phyloP scores from a whole-genome alignment of 2,113 vertebrate species.

The Nipponia nippon region DNA sequence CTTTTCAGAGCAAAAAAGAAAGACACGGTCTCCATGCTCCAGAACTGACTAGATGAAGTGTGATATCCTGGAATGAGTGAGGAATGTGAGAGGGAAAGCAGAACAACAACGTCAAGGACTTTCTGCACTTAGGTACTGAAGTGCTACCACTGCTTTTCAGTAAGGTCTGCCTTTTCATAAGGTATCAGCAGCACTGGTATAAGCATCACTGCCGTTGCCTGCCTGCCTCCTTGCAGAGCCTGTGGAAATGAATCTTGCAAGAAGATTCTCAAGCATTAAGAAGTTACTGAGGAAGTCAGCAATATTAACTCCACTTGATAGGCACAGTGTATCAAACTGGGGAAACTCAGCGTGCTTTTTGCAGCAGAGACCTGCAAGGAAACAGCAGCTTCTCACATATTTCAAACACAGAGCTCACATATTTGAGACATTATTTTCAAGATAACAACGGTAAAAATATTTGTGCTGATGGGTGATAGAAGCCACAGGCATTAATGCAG shows the following conservation, averaged over 20 bases:
- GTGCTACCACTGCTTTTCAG: neutral
- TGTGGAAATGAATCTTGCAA: neutral
- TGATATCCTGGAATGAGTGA: neutral
- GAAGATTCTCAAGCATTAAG: neutral
- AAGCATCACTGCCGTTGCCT: fast-evolving
- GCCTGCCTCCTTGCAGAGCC: neutral
- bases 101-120: neutral
- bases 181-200: neutral
- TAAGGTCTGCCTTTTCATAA: neutral
- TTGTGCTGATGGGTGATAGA: neutral
- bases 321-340: neutral
- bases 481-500: neutral
- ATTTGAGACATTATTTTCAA: neutral
- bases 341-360: neutral
- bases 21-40: fast-evolving
- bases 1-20: neutral
- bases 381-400: neutral
- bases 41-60: neutral
- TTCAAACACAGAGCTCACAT: neutral
- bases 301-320: neutral
- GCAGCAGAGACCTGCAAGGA: neutral
- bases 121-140: neutral
- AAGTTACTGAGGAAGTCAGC: neutral
- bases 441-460: neutral
- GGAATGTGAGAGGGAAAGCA: neutral